Base-by-base conservation (phyloP, 2,797 vertebrate species). In the Hydrolagus colliei region DNA sequence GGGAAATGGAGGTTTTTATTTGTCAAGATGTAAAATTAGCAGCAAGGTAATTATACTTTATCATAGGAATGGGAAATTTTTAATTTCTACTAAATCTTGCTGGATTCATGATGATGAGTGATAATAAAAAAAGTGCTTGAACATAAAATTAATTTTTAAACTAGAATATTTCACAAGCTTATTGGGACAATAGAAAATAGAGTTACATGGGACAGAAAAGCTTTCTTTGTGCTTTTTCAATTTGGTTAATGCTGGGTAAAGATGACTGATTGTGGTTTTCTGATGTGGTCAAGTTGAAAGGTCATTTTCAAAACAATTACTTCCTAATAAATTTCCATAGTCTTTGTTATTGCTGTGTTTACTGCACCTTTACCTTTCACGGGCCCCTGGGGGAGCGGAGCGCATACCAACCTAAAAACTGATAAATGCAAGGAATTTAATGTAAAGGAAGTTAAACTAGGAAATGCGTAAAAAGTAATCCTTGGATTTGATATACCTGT, bases 11-110 rank as follows among this genome's bases (percentile, higher is more conserved):
- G 59, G 32, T 35, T 68, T 20, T 68, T 65, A 9, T 18, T 65
- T 82, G 79, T 32, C 35, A 80, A 32, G 16, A 9, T 32, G 35
- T 82, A 3, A 52, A 41, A 65, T 68, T 68, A 41, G 14, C 32
- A 41, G 63, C 65, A 82, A 27, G 79, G 41, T 82, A 32, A 41
- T 67, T 67, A 35, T 67, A 82, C 16, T 82, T 82, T 68, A 35
- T n/a, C 63, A 82, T 18, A 67, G 20, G 79, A 68, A 67, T 41
- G 16, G 79, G 16, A 68, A 68, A 41, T 41, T 35, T 27, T 35
- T 82, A 82, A 68, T 1, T 67, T 63, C 62, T 68, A 4, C 11
- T 68, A 82, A 68, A 82, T 68, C 9, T 80, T 82, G n/a, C 27
- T 68, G 22, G 6, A 32, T 82, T 68, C 78, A 82, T 14, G 62